phyloP scores from a whole-genome alignment of 2,797 vertebrate genomes.

The Cossypha dichroa region DNA sequence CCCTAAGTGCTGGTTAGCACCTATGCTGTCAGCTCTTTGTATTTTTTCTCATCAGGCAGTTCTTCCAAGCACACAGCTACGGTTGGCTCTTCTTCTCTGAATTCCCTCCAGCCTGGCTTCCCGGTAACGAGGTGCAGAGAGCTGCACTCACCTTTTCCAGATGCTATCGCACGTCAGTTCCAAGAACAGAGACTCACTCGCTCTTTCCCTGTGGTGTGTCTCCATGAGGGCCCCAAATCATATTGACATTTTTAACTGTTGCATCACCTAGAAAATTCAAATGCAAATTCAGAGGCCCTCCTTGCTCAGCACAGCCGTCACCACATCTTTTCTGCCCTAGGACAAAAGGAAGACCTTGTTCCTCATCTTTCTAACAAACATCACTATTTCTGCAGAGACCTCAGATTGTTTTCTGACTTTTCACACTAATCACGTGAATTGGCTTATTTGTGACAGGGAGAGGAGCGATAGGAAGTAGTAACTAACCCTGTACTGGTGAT shows the following conservation, averaged over 20 bases:
- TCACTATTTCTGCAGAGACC: background rate
- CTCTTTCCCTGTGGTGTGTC: background rate
- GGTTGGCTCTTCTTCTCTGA: conserved; percentile 46
- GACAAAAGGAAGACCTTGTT: background rate
- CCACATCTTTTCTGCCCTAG: background rate
- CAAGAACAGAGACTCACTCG: background rate
- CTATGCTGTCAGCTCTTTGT: background rate
- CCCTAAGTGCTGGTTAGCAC: background rate
- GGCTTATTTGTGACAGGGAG: conserved; percentile 35
- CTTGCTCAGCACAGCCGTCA: background rate
- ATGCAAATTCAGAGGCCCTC: background rate
- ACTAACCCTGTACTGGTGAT: conserved; percentile 10
- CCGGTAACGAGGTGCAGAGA: conserved; percentile 9
- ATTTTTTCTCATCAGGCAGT: background rate
- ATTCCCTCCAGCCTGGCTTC: conserved; percentile 37
- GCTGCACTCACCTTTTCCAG: conserved; percentile 39
- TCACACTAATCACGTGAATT: background rate
- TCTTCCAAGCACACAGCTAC: conserved; percentile 13
- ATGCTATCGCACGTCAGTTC: background rate
- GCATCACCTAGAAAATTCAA: background rate
- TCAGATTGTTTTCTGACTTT: conserved; percentile 3
- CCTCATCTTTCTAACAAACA: background rate
- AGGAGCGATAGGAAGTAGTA: conserved; percentile 39
- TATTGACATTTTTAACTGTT: background rate
- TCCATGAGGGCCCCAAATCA: background rate